Conservation (phyloP, 2,888 invertebrate species). For the Crioceris asparagi region DNA sequence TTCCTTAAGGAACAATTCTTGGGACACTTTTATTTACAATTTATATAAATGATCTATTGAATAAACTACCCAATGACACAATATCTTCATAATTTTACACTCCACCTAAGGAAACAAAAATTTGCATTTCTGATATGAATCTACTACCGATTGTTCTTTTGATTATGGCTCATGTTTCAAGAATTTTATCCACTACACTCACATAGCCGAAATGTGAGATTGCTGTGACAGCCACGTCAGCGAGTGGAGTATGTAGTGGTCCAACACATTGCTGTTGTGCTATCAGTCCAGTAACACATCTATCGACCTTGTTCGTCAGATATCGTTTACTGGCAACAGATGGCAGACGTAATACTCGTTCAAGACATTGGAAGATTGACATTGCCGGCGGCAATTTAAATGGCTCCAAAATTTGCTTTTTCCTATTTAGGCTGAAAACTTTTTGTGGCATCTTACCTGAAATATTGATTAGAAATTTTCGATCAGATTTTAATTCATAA, state of each 20-base stretch:
- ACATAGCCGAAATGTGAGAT: slow-evolving; percentile 71
- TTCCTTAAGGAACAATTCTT: too few relatives aligned
- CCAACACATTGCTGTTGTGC: slow-evolving; percentile 99
- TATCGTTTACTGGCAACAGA: slow-evolving; percentile 85
- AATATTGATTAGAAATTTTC: slow-evolving; percentile 31
- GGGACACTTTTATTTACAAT: too few relatives aligned
- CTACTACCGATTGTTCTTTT: too few relatives aligned
- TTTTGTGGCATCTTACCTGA: slow-evolving; percentile 79
- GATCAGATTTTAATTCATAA: too few relatives aligned
- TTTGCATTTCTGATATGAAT: too few relatives aligned
- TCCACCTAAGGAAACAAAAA: too few relatives aligned
- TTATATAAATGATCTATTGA: too few relatives aligned
- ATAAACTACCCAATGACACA: too few relatives aligned
- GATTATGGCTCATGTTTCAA: too few relatives aligned
- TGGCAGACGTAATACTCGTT: slow-evolving; percentile 75
- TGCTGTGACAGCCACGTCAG: slow-evolving; percentile 86
- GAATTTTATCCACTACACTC: too few relatives aligned
- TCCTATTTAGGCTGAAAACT: slow-evolving; percentile 43
- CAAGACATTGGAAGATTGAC: slow-evolving; percentile 56
- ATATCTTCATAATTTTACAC: too few relatives aligned
- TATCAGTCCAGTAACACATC: slow-evolving; percentile 89
- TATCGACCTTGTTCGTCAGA: slow-evolving; percentile 88
- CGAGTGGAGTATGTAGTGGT: slow-evolving; percentile 89
- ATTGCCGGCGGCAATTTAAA: slow-evolving; percentile 34
- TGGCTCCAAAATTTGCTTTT: slow-evolving; percentile 24